Conservation (phyloP, 2,888 invertebrate species). For the Norana najaformis region DNA sequence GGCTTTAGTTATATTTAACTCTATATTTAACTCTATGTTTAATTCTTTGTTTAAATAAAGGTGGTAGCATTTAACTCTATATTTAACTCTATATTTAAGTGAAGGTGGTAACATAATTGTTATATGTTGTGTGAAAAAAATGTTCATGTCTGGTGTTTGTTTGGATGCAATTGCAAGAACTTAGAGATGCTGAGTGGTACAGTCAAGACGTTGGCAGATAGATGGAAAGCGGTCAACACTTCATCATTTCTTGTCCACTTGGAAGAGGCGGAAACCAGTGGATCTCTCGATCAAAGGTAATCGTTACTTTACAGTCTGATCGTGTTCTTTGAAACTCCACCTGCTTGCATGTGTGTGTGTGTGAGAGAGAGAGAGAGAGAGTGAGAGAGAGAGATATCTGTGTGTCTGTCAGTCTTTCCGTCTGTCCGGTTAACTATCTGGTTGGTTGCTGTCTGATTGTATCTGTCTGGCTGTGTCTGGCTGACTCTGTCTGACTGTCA, state of each 20-base stretch:
- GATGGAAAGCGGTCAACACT: not conserved
- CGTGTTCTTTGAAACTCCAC: not conserved
- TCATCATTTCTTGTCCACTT: not conserved
- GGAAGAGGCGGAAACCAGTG: constrained; percentile 22
- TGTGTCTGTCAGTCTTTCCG: not conserved
- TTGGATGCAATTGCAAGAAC: constrained; percentile 17
- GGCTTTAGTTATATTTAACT: not conserved
- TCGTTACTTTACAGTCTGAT: too few species aligned
- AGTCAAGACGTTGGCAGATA: not conserved
- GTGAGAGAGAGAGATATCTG: not conserved
- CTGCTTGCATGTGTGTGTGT: not conserved
- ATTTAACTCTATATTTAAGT: not conserved
- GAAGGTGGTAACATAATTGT: not conserved
- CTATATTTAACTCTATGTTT: not conserved
- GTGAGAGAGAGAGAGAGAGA: too few species aligned
- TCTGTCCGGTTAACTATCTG: not conserved
- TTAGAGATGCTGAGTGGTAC: not conserved
- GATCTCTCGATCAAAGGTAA: constrained; percentile 2
- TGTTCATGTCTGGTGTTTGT: not conserved
- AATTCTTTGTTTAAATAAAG: not conserved
- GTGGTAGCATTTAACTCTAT: not conserved
- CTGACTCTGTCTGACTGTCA: not conserved
- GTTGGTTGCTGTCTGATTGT: not conserved
- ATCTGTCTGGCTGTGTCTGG: not conserved
- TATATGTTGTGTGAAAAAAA: not conserved